These are phyloP conservation scores for Platerodrilus igneus DNA, from an alignment of 2,888 invertebrate species.

Conservation along the genomic window DNA sequence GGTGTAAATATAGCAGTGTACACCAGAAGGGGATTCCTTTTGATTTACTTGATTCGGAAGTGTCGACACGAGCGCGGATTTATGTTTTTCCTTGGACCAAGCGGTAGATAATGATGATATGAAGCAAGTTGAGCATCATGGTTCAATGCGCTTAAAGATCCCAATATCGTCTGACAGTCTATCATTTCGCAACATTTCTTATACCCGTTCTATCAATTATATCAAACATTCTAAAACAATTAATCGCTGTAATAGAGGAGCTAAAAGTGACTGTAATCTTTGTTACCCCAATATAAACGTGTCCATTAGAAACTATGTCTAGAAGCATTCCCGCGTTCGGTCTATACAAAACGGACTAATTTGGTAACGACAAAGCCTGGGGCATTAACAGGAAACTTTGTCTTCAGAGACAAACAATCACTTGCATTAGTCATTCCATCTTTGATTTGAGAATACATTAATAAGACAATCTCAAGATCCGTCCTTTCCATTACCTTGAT, in stretches of 20 bases:
- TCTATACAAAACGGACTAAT: constrained; percentile 30
- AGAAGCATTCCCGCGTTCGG: constrained; percentile 27
- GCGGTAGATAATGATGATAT: constrained; percentile 27
- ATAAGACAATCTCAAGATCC: constrained; percentile 44
- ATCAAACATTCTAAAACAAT: too few species aligned
- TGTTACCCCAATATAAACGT: too few species aligned
- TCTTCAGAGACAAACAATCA: constrained; percentile 38
- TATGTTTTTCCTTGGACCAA: constrained; percentile 40
- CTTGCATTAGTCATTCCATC: constrained; percentile 45
- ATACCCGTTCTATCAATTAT: too few species aligned
- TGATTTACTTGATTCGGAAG: constrained; percentile 44
- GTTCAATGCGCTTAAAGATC: constrained; percentile 29
- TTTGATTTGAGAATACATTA: constrained; percentile 48
- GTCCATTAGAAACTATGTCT: too few species aligned
- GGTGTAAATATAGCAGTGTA: constrained; percentile 37
- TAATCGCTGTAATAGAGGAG: constrained; percentile 45
- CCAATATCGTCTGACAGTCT: constrained; percentile 18
- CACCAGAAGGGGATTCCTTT: constrained; percentile 38
- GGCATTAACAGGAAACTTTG: constrained; percentile 28
- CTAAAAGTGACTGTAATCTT: too few species aligned
- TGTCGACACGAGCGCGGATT: constrained; percentile 40
- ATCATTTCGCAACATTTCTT: constrained; percentile 35
- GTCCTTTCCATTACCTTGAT: constrained; percentile 48
- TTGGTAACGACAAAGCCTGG: constrained; percentile 30
- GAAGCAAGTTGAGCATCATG: constrained; percentile 30